Evolutionary conservation across 2,113 vertebrate genomes (phyloP), one percentile per base, ranked within the genome.

Genomic region (Prunella himalayana): DNA sequence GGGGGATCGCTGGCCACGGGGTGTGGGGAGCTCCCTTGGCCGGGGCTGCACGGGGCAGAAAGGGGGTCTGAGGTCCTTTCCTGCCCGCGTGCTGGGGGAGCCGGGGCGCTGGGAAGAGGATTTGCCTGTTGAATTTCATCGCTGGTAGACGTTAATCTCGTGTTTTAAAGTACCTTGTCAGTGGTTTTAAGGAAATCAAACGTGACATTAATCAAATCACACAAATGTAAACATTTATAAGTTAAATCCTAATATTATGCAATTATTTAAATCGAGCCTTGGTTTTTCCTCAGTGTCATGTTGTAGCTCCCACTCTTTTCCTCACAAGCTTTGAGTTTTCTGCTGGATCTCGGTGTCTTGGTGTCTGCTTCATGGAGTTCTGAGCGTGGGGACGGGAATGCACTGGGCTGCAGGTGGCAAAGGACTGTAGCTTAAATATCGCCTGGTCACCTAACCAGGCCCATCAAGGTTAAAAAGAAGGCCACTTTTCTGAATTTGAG

Each of bases 221-320:
- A 60, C 93, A 87, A 94, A 94, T 90, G 84, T 95, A 95, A 97
- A 96, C 91, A 95, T 94, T 94, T 94, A 68, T 84, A 89, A 97
- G 91, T 94, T 91, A 95, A 94, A 94, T 87, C 87, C 86, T 94
- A 94, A 94, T 86, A 90, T 92, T 94, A 86, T 94, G 88, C 80
- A 95, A 92, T 97, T 96, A 95, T 97, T 97, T 96, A 95, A 97
- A 97, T 95, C 82, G 35, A 93, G 85, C 42, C 15, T 13, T 39
- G 77, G 1, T 70, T 89, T 78, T 70, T 41, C 86, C 73, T 88
- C 35, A 1, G 33, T 18, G 66, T 47, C 13, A 7, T 4, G 30
- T 27, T 21, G 35, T 51, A 35, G 73, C 53, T 85, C 90, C 47
- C 4, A 9, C 49, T 56, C 47, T 49, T 23, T 31, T 18, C 21